These are phyloP conservation scores for Andrena bucephala DNA, from an alignment of 2,888 invertebrate genomes.

Conservation along the genomic window DNA sequence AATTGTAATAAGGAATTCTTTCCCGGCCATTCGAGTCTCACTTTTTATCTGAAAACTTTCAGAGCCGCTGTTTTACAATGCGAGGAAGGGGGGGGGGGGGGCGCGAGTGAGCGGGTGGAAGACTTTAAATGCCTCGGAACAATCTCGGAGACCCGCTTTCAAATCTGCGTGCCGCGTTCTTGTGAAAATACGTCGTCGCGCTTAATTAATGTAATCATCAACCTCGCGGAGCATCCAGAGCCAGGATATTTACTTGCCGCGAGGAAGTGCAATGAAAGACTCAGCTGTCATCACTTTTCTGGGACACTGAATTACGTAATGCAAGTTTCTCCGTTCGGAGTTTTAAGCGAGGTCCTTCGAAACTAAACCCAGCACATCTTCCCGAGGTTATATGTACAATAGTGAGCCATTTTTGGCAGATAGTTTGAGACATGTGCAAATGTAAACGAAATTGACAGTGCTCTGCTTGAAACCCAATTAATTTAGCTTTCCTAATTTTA, in stretches of 20 bases:
- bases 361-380: too few species aligned
- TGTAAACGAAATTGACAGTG: too few species aligned
- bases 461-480: too few species aligned
- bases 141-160: constrained; percentile 38
- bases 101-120: constrained; percentile 3
- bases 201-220: constrained; percentile 48
- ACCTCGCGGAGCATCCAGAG: constrained; percentile 3
- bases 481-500: too few species aligned
- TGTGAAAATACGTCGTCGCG: constrained; percentile 28
- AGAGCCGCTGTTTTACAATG: constrained; percentile 2
- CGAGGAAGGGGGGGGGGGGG: background rate
- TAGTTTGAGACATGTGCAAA: too few species aligned
- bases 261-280: constrained; percentile 34
- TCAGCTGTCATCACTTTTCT: constrained; percentile 12
- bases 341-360: background rate
- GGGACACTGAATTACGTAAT: background rate
- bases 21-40: constrained; percentile 20
- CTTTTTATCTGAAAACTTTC: constrained; percentile 44
- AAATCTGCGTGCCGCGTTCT: constrained; percentile 1
- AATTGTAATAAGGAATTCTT: constrained; percentile 55
- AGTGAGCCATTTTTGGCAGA: too few species aligned
- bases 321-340: background rate
- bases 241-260: constrained; percentile 10
- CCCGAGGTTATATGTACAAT: too few species aligned
- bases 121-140: constrained; percentile 41